Evolutionary conservation across 2,113 vertebrate species (phyloP), one percentile per base, ranked within the genome.

Genomic region (Platysteira castanea): DNA sequence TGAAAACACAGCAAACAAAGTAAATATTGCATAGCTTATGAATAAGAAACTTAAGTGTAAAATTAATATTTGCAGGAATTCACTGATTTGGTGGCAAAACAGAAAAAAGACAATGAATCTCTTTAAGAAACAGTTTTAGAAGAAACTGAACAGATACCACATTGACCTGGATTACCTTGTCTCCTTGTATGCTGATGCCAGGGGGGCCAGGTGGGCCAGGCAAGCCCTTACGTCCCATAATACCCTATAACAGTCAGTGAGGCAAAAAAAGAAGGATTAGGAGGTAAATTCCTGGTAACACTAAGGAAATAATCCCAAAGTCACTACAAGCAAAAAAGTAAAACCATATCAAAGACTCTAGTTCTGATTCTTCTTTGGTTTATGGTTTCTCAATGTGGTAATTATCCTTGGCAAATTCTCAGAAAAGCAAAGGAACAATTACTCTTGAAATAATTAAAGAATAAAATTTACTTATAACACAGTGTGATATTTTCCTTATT

Each of bases 161-260:
- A 59, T 24, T 54, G 77, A 70, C 20, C 7, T 59, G 63, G 80
- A 84, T 97, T 98, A 99, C 99, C 98, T 99, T 99, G 77, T 96
- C 96, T 80, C 99, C 99, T 96, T 98, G 98, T 79, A 98, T 97
- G 49, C 98, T 98, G 10, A 98, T 94, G 19, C 99, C 98, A 50
- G 97, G 89, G 33, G 53, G 86, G 2, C 99, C 99, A 28, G 92
- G 90, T 11, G 95, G 67, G 10, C 99, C 99, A 69, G 95, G 95
- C 47, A 98, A 87, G 13, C 98, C 99, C 33, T 96, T 84, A 81
- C 95, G 97, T 30, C 99, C 99, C 39, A 93, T 84, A 52, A 93
- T 49, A 42, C 99, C 98, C 99, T 99, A 9, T 47, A 86, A 63
- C 28, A 96, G 46, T 22, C 53, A 82, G 61, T 9, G 17, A 46